Evolutionary conservation across 2,113 vertebrate genomes (phyloP), one percentile per base, ranked within the genome.

Genomic region (Poeciliopsis turrubarensis): DNA sequence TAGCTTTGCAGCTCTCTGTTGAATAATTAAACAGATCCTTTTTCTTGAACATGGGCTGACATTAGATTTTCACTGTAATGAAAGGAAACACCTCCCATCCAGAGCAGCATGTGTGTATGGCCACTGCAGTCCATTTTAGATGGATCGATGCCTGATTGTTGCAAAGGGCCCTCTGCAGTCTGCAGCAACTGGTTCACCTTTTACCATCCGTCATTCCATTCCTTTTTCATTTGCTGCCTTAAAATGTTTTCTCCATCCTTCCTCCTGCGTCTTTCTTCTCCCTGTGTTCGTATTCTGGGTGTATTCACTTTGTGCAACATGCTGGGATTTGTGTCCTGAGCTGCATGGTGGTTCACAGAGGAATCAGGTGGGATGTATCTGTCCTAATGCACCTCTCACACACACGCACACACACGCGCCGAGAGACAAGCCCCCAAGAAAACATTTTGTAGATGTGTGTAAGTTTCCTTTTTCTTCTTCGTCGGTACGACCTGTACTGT

Each of bases 181-280:
- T 77, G 72, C 47, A 79, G 60, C 27, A 0, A 82, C 47, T 62
- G 68, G 64, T 37, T 87, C 84, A 88, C 81, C 86, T 90, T 90
- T 88, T 62, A 77, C 25, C 7, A 47, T 5, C 44, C 44, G 71
- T 77, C 65, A 12, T 17, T 14, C 71, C 3, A 60, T 68, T 41
- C 31, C 15, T 68, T 51, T 66, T 25, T 47, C 14, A 5, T 47
- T 47, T 47, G 44, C 44, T 19, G 44, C 39, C 17, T 39, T 0
- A 11, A 9, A 11, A 3, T 65, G 9, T 65, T 12, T 22, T 60
- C n/a, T 51, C 9, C n/a, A 44, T 67, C 70, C 31, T 39, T 65
- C 57, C 9, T 17, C 34, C 5, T n/a, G 10, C 9, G 44, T 6
- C 7, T 13, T 2, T n/a, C 64, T 7, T 47, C 54, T 74, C 30